Evolutionary conservation across 2,797 vertebrate genomes (phyloP).

Genomic region (Menidia menidia): DNA sequence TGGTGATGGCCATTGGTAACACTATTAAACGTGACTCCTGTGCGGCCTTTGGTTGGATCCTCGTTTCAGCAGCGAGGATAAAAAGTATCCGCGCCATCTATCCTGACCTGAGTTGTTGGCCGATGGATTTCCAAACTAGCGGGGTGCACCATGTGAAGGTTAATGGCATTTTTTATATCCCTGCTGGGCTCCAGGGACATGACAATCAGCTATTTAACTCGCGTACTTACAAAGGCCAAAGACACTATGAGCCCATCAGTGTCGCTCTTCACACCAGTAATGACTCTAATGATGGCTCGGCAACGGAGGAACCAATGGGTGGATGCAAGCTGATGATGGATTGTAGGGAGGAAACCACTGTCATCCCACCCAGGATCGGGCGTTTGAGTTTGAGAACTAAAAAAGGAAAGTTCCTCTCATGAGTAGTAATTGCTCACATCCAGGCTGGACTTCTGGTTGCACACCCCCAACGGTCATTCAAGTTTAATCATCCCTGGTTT

Average conservation of each 20-base stretch:
- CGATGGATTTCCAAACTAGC: background rate
- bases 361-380: background rate
- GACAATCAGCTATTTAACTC: background rate
- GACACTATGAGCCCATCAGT: background rate
- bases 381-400: background rate
- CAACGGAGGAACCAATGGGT: background rate
- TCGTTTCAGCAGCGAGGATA: background rate
- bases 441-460: too few relatives aligned
- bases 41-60: background rate
- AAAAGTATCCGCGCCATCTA: background rate
- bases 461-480: too few relatives aligned
- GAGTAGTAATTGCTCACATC: too few relatives aligned
- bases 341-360: background rate
- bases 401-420: too few relatives aligned
- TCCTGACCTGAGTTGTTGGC: background rate
- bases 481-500: too few relatives aligned
- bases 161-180: background rate
- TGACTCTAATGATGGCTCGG: background rate
- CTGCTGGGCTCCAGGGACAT: background rate
- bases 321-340: background rate
- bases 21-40: background rate
- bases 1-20: too few relatives aligned
- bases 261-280: background rate
- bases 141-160: background rate
- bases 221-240: background rate